These are phyloP conservation scores for Sandelia bainsii DNA, from an alignment of 2,797 vertebrate genomes.

Conservation along the genomic window DNA sequence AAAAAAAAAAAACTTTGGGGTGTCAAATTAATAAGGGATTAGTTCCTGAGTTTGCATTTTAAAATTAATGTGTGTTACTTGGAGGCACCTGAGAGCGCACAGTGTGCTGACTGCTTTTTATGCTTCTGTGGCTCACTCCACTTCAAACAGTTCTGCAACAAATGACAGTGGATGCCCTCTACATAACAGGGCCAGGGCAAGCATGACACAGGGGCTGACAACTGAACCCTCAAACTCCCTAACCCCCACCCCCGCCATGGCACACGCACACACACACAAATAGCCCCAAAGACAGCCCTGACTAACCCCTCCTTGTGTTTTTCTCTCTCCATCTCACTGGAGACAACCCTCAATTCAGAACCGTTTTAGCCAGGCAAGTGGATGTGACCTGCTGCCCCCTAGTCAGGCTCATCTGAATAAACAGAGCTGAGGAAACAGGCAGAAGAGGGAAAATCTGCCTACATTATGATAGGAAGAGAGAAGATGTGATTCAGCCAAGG, in stretches of 20 bases:
- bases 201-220: slow-evolving; percentile 85
- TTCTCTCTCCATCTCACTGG: slow-evolving; percentile 73
- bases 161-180: slow-evolving; percentile 85
- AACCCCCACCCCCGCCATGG: slow-evolving; percentile 62
- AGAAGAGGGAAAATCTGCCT: slow-evolving; percentile 83
- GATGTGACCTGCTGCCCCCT: slow-evolving; percentile 84
- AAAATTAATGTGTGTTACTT: slow-evolving; percentile 37
- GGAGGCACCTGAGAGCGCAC: slow-evolving; percentile 57
- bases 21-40: slow-evolving; percentile 42
- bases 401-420: slow-evolving; percentile 86
- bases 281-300: slow-evolving; percentile 75
- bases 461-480: slow-evolving; percentile 84
- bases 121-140: slow-evolving; percentile 72
- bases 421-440: slow-evolving; percentile 82
- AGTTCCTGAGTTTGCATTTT: slow-evolving; percentile 51
- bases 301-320: slow-evolving; percentile 75
- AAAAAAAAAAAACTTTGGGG: slow-evolving; percentile 35
- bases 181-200: slow-evolving; percentile 84
- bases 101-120: slow-evolving; percentile 60
- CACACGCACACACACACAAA: slow-evolving; percentile 52
- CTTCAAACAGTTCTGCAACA: slow-evolving; percentile 82
- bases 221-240: slow-evolving; percentile 82
- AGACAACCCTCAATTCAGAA: slow-evolving; percentile 82
- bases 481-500: slow-evolving; percentile 78
- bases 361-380: slow-evolving; percentile 82